Base-by-base conservation (phyloP, 2,797 vertebrate species). In the Macropus fuliginosus region DNA sequence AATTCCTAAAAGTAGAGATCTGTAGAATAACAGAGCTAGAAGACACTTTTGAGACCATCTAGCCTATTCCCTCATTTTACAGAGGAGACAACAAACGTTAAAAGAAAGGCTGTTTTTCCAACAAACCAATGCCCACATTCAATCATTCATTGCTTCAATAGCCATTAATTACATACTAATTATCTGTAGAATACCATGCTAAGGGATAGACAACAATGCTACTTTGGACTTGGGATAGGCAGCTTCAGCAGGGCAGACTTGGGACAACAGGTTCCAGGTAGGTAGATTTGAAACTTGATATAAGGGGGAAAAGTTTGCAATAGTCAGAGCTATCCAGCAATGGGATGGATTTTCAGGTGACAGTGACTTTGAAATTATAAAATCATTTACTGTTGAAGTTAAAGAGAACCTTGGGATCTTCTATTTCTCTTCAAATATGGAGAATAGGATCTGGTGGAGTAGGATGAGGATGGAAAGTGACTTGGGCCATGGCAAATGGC, bases 71-170 rank as follows among this genome's bases (percentile, higher is more conserved):
- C 14, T 74, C 66, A 74, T 74, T 81, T 81, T 40, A 81, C n/a
- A 81, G n/a, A 40, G 8, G 40, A 18, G 40, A 57, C 55, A 93
- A 10, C 24, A 24, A 50, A 9, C n/a, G 4, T 29, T 28, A 34
- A 74, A 90, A 94, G 56, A 55, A 93, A 40, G 91, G n/a, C 16
- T 66, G 46, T 21, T 12, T 89, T 92, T 90, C 46, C 92, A 87
- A 59, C 28, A 50, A 90, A 93, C 91, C 91, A 66, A 55, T 29
- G 40, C 24, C 40, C 74, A 50, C 10, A 50, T 27, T 87, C 40
- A 87, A 10, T 11, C 40, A 46, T 46, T 87, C 21, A 46, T 50
- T 46, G 1, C 40, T 87, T 50, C 74, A 87, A 87, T 0, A 50
- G 40, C 74, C 40, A 81, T 81, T 81, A 27, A 81, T 81, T 46